Evolutionary conservation across 2,113 vertebrate species (phyloP).

Genomic region (Spheniscus mendiculus): DNA sequence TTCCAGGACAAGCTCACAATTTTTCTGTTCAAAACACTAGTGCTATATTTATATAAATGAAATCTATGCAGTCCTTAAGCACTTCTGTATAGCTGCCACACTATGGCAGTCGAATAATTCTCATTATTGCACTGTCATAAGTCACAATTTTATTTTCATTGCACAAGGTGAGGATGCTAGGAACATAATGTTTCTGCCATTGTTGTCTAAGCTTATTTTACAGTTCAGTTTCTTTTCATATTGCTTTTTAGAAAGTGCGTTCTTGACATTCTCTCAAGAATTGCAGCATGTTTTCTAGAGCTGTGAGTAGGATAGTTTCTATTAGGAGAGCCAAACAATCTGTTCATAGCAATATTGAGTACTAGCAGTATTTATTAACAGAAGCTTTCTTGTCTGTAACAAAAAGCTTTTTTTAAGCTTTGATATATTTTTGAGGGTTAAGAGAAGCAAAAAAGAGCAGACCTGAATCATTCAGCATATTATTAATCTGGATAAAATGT

Average conservation of each 20-base stretch:
- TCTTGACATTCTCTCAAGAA: not conserved
- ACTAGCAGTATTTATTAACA: not conserved
- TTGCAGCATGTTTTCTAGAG: not conserved
- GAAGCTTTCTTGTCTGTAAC: slow-evolving; percentile 11
- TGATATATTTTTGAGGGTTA: not conserved
- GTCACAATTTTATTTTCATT: not conserved
- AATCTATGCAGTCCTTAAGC: not conserved
- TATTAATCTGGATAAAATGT: not conserved
- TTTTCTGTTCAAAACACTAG: not conserved
- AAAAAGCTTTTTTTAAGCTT: not conserved
- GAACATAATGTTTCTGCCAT: not conserved
- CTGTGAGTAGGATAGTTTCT: not conserved
- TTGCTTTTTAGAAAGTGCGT: not conserved
- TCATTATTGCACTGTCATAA: not conserved
- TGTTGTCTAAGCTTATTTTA: not conserved
- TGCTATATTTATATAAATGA: not conserved
- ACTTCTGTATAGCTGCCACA: not conserved
- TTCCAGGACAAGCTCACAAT: not conserved
- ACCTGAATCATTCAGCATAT: not conserved
- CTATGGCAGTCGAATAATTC: not conserved
- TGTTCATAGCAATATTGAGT: not conserved
- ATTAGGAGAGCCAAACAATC: not conserved
- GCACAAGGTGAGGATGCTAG: not conserved
- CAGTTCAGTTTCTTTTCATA: not conserved
- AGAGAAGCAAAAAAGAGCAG: not conserved